A percentile compares a stretch with the other conserved stretches of the same genome.
These are phyloP conservation scores for Phoebastria nigripes DNA, from an alignment of 2,797 vertebrate genomes.

Conservation along the genomic window DNA sequence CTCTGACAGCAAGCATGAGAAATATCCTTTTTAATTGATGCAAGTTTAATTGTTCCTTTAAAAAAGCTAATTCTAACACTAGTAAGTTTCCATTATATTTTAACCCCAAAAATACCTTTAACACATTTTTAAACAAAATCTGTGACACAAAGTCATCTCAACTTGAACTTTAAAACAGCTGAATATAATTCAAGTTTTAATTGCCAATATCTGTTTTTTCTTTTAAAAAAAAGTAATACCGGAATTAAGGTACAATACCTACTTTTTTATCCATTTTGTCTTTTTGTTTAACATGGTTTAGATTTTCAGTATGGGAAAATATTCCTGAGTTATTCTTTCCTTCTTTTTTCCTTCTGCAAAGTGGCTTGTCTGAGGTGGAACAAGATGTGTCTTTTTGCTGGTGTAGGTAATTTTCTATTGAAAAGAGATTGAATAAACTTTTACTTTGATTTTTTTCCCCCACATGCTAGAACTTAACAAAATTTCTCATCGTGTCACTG, in stretches of 20 bases:
- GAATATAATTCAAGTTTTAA: not conserved
- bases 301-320: not conserved
- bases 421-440: not conserved
- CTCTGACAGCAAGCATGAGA: not conserved
- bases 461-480: not conserved
- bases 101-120: not conserved
- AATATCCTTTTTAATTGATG: not conserved
- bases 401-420: constrained; percentile 26
- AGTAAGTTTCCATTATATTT: not conserved
- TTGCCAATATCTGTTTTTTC: not conserved
- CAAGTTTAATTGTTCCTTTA: not conserved
- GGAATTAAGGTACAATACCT: not conserved
- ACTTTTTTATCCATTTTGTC: constrained; percentile 29
- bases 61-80: not conserved
- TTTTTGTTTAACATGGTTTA: not conserved
- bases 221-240: not conserved
- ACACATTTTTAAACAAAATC: not conserved
- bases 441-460: not conserved
- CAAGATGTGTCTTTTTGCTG: not conserved
- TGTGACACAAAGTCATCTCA: not conserved
- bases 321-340: constrained; percentile 18
- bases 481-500: not conserved
- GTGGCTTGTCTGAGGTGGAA: not conserved
- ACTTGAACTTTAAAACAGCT: not conserved
- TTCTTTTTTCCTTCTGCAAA: constrained; percentile 25